A percentile compares a stretch with the other conserved stretches of the same genome.
phyloP scores from a whole-genome alignment of 30 jellyfish, hydroid and myxozoan genomes.

The Catostylus mosaicus region DNA sequence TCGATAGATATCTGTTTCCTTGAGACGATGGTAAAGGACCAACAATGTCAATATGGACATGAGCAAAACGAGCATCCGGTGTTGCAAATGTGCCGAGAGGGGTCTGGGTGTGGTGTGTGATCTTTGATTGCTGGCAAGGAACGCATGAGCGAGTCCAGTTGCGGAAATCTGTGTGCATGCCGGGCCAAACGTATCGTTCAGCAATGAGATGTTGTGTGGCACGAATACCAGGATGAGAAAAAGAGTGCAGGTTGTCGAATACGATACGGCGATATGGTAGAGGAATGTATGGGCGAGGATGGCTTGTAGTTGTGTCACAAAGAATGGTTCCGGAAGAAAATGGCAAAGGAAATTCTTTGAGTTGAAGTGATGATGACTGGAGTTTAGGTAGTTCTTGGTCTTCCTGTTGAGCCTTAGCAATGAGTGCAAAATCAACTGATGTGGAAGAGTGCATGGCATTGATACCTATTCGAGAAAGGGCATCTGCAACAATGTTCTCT shows the following conservation, averaged over 20 bases:
- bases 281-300: slow-evolving; percentile 27
- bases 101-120: slow-evolving; percentile 28
- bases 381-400: slow-evolving; percentile 14
- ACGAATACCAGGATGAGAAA: slow-evolving; percentile 27
- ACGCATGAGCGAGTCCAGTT: slow-evolving; percentile 43
- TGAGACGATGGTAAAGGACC: slow-evolving; percentile 50
- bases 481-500: slow-evolving; percentile 65
- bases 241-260: slow-evolving; percentile 10
- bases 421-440: background rate
- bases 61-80: slow-evolving; percentile 48
- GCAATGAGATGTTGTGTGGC: slow-evolving; percentile 34
- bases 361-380: slow-evolving; percentile 6
- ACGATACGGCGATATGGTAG: slow-evolving; percentile 8
- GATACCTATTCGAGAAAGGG: slow-evolving; percentile 38
- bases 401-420: slow-evolving; percentile 7
- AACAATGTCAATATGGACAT: slow-evolving; percentile 51
- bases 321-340: slow-evolving; percentile 20
- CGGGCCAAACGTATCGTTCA: slow-evolving; percentile 48
- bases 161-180: slow-evolving; percentile 37
- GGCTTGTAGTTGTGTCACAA: slow-evolving; percentile 20
- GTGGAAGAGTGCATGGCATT: background rate
- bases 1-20: slow-evolving; percentile 18
- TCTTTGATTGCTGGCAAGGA: slow-evolving; percentile 41
- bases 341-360: slow-evolving; percentile 25
- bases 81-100: slow-evolving; percentile 16